phyloP scores from a whole-genome alignment of 1,140 invertebrate genomes.

The Agrypnia vestita region DNA sequence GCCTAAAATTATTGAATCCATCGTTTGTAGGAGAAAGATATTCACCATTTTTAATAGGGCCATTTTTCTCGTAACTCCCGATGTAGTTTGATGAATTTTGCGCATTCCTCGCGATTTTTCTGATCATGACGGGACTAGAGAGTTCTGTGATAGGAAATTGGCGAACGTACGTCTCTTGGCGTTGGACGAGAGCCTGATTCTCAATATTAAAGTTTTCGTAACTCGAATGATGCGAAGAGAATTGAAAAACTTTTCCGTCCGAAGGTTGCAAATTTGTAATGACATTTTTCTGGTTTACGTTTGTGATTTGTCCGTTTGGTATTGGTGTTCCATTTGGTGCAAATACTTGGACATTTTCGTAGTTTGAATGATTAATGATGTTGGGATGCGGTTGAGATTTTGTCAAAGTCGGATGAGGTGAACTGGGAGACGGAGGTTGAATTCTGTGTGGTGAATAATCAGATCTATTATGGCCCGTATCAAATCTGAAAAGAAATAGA shows the following conservation, averaged over 20 bases:
- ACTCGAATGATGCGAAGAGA: conserved; percentile 63
- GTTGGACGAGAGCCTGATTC: conserved; percentile 66
- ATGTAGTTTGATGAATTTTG: conserved; percentile 57
- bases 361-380: conserved; percentile 65
- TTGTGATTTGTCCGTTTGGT: conserved; percentile 61
- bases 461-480: conserved; percentile 46
- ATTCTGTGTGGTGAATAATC: conserved; percentile 43
- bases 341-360: conserved; percentile 69
- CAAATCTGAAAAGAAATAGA: conserved; percentile 52
- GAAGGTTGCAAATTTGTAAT: conserved; percentile 1
- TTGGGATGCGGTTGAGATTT: background rate
- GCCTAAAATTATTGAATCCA: background rate
- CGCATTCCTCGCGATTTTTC: conserved; percentile 67
- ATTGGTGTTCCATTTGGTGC: conserved; percentile 9
- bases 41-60: conserved; percentile 17
- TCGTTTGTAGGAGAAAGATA: conserved; percentile 12
- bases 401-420: background rate
- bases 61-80: conserved; percentile 50
- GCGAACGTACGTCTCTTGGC: conserved; percentile 61
- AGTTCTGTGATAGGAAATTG: conserved; percentile 65
- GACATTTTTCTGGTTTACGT: conserved; percentile 60
- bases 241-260: conserved; percentile 15
- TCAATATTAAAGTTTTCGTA: conserved; percentile 69
- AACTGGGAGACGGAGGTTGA: conserved; percentile 42
- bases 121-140: conserved; percentile 70